phyloP scores from a whole-genome alignment of 2,113 vertebrate genomes.

The Epinephelus moara region DNA sequence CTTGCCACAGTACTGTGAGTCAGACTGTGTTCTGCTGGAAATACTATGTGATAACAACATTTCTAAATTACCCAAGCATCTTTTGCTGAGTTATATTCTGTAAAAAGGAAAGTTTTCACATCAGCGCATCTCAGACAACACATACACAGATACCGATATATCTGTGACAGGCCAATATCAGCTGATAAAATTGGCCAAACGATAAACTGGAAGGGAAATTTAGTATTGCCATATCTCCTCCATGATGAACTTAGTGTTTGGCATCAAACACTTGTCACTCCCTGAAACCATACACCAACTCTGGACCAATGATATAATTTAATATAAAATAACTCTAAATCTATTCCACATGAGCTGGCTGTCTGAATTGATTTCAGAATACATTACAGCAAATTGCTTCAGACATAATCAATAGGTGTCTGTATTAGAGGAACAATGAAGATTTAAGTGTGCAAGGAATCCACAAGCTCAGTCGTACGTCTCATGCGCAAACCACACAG shows the following conservation, averaged over 20 bases:
- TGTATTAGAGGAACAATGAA: slow-evolving; percentile 17
- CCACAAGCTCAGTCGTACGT: not conserved
- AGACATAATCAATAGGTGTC: slow-evolving; percentile 30
- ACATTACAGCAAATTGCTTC: slow-evolving; percentile 21
- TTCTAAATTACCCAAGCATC: too few species aligned
- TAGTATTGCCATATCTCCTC: not conserved
- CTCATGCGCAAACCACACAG: not conserved
- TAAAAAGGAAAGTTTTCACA: too few species aligned
- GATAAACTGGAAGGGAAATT: not conserved
- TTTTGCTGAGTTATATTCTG: too few species aligned
- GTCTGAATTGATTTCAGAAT: slow-evolving; percentile 41
- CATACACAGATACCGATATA: too few species aligned
- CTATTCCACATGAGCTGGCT: not conserved
- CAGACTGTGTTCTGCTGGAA: too few species aligned
- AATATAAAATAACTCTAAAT: slow-evolving; percentile 7
- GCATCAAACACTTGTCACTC: not conserved
- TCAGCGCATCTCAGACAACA: too few species aligned
- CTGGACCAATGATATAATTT: not conserved
- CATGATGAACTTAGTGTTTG: not conserved
- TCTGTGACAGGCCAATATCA: too few species aligned
- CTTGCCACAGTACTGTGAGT: too few species aligned
- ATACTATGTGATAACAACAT: too few species aligned
- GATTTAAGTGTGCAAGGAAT: slow-evolving; percentile 24
- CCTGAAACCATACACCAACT: not conserved
- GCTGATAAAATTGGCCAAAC: too few species aligned